Percentiles rank a stretch among this genome's conserved stretches.
These are phyloP conservation scores for Euclidia mi DNA, from an alignment of 2,888 invertebrate species.

Conservation along the genomic window DNA sequence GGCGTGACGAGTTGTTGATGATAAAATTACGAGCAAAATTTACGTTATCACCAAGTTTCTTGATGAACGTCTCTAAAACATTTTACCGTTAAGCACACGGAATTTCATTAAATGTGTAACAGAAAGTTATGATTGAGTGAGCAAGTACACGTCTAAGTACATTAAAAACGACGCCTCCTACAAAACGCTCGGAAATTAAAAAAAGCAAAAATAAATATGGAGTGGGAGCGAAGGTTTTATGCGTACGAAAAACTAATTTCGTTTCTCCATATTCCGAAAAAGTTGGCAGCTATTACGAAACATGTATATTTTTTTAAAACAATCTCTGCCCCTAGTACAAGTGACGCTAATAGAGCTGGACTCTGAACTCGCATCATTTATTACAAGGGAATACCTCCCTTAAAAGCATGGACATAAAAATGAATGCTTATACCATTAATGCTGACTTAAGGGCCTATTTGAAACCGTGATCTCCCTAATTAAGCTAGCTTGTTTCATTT, in stretches of 20 bases:
- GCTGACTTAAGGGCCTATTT: constrained; percentile 9
- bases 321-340: constrained; percentile 58
- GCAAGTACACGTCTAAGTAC: neutral
- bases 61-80: neutral
- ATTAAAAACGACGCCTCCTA: neutral
- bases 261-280: constrained; percentile 30
- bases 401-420: constrained; percentile 9
- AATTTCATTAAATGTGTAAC: constrained; percentile 8
- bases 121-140: neutral
- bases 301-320: constrained; percentile 55
- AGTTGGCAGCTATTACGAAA: constrained; percentile 50
- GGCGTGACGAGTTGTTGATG: too few species aligned
- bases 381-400: constrained; percentile 53
- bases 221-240: constrained; percentile 27
- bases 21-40: too few species aligned
- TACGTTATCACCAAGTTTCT: too few species aligned
- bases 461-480: constrained; percentile 2
- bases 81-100: neutral
- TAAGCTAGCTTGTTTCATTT: constrained; percentile 6
- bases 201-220: constrained; percentile 17
- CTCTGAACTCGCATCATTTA: constrained; percentile 62
- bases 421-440: constrained; percentile 1
- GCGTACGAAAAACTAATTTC: constrained; percentile 38
- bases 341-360: constrained; percentile 67
- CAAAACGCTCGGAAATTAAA: constrained; percentile 17